Evolutionary conservation across 2,888 invertebrate species (phyloP).

Genomic region (Antitype chi): DNA sequence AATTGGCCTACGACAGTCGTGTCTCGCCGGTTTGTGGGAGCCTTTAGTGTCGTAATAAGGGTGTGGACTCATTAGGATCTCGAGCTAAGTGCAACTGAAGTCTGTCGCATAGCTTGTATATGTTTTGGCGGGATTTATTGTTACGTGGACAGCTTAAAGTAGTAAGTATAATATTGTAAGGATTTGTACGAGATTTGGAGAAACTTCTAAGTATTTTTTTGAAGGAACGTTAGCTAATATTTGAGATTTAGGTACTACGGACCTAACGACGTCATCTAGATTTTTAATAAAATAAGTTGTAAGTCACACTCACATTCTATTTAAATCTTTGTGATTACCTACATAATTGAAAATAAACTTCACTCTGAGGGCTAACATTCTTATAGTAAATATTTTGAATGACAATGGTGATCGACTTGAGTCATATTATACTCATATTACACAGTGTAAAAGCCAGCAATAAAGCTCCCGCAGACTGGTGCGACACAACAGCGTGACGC

Average conservation of each 20-base stretch:
- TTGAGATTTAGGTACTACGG: background rate
- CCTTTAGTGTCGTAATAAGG: background rate
- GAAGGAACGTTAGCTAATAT: background rate
- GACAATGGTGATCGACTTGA: background rate
- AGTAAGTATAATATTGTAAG: background rate
- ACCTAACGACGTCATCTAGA: background rate
- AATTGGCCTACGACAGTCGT: no score
- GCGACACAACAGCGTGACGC: no score
- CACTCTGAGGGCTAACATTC: background rate
- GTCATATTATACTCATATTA: no score
- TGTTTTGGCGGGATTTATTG: background rate
- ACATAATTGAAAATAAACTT: background rate
- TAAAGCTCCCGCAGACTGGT: no score
- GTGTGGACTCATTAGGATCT: background rate
- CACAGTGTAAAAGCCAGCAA: background rate
- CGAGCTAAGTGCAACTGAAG: background rate
- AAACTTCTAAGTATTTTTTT: background rate
- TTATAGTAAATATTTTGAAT: background rate
- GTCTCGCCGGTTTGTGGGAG: no score
- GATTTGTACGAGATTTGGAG: slow-evolving; percentile 1
- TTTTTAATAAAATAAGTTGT: background rate
- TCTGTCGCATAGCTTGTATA: background rate
- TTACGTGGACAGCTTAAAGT: background rate
- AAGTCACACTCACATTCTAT: background rate
- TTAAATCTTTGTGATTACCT: background rate